Percentiles rank a stretch among this genome's conserved stretches.
These are phyloP conservation scores for Drosophila bipectinata DNA, from an alignment of 1,140 invertebrate genomes.

Conservation along the genomic window DNA sequence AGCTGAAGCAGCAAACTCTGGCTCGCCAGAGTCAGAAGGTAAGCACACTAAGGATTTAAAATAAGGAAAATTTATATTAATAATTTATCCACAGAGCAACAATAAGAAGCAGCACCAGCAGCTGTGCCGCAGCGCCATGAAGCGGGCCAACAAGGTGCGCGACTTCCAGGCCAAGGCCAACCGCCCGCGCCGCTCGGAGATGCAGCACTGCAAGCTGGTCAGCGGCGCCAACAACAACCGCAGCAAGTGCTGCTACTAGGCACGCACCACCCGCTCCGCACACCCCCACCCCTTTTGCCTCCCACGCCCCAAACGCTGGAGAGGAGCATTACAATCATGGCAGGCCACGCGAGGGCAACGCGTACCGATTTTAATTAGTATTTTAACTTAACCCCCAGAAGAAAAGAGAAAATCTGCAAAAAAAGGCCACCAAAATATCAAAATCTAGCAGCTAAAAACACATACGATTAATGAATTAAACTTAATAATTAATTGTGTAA, in stretches of 20 bases:
- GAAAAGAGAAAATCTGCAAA: constrained; percentile 40
- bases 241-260: constrained; percentile 87
- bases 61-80: not conserved
- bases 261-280: constrained; percentile 15
- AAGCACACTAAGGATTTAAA: not conserved
- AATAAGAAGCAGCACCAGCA: constrained; percentile 85
- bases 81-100: constrained; percentile 49
- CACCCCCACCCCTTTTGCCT: constrained; percentile 6
- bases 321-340: constrained; percentile 66
- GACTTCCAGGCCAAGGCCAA: constrained; percentile 87
- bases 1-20: constrained; percentile 71
- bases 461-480: constrained; percentile 56
- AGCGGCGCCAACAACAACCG: constrained; percentile 90
- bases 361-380: constrained; percentile 74
- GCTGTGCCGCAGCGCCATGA: constrained; percentile 86
- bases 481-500: constrained; percentile 61
- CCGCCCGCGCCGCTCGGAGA: constrained; percentile 87
- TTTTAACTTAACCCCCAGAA: constrained; percentile 68
- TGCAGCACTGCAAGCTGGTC: constrained; percentile 86
- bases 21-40: constrained; percentile 77
- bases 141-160: constrained; percentile 88
- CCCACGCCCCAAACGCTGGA: constrained; percentile 3
- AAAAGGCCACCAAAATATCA: constrained; percentile 65
- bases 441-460: constrained; percentile 71
- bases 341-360: constrained; percentile 53